These are phyloP conservation scores for Choloepus didactylus DNA, from an alignment of 2,797 vertebrate genomes.

Conservation along the genomic window DNA sequence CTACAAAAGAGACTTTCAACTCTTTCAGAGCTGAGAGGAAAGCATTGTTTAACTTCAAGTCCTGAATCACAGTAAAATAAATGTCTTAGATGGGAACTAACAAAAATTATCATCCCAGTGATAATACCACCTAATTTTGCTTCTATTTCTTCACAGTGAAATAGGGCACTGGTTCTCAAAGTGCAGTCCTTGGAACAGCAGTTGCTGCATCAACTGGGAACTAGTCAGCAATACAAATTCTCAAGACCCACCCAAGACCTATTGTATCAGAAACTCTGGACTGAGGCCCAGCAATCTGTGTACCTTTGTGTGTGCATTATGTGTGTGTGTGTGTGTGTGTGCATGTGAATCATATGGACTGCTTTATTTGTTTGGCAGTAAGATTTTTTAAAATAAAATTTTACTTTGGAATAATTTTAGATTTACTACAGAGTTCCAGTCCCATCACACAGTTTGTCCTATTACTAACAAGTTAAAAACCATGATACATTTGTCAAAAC, in stretches of 20 bases:
- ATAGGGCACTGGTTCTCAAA: neutral
- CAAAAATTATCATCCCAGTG: neutral
- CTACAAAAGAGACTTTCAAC: neutral
- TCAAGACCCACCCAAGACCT: no score
- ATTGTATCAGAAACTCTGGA: no score
- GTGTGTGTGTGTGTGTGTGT: neutral
- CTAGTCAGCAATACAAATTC: no score
- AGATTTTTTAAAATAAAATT: neutral
- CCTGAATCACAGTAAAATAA: neutral
- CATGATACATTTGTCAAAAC: neutral
- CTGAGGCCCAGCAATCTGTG: no score
- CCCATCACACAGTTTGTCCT: neutral
- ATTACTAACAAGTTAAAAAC: neutral
- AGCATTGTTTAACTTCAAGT: neutral
- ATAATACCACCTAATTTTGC: neutral
- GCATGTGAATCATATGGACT: neutral
- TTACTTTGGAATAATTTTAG: neutral
- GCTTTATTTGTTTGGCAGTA: constrained; percentile 41
- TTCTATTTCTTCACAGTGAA: neutral
- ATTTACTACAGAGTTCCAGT: neutral
- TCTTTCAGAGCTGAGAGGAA: neutral
- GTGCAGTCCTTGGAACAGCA: no score
- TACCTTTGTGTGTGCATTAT: no score
- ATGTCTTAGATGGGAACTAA: neutral
- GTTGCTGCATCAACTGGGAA: no score